phyloP scores from a whole-genome alignment of 2,888 invertebrate genomes.

The Drosophila mayaguana region DNA sequence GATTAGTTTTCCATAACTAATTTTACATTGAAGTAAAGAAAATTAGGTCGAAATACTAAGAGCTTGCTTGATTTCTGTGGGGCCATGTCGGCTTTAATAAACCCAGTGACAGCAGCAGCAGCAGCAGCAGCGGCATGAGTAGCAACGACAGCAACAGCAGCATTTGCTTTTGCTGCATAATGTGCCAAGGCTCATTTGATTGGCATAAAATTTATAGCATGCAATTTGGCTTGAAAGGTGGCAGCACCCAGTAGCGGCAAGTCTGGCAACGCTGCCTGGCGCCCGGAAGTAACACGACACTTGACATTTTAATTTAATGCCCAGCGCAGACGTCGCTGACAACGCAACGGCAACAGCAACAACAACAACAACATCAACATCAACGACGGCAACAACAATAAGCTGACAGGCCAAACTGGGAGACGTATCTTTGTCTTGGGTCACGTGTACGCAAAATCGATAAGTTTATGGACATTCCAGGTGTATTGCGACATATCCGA shows the following conservation, averaged over 20 bases:
- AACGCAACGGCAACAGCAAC: slow-evolving; percentile 22
- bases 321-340: slow-evolving; percentile 65
- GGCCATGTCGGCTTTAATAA: slow-evolving; percentile 37
- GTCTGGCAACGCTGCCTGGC: slow-evolving; percentile 68
- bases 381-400: background rate
- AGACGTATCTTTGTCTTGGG: slow-evolving; percentile 1
- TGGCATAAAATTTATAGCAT: slow-evolving; percentile 79
- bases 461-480: slow-evolving; percentile 33
- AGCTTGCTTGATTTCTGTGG: slow-evolving; percentile 26
- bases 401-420: slow-evolving; percentile 29
- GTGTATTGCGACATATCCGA: slow-evolving; percentile 31
- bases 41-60: slow-evolving; percentile 49
- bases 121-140: slow-evolving; percentile 6
- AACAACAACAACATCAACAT: slow-evolving; percentile 2
- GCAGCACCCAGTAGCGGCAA: slow-evolving; percentile 43
- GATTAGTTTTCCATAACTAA: no score
- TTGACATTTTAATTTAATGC: slow-evolving; percentile 80
- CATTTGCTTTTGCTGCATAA: slow-evolving; percentile 56
- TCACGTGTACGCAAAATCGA: slow-evolving; percentile 44
- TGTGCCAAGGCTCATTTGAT: slow-evolving; percentile 70
- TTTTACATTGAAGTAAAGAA: slow-evolving; percentile 36
- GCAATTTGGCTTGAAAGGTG: slow-evolving; percentile 72
- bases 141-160: slow-evolving; percentile 6
- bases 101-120: slow-evolving; percentile 20
- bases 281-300: slow-evolving; percentile 80